phyloP scores from a whole-genome alignment of 1,140 invertebrate species.

The Danaus plexippus region DNA sequence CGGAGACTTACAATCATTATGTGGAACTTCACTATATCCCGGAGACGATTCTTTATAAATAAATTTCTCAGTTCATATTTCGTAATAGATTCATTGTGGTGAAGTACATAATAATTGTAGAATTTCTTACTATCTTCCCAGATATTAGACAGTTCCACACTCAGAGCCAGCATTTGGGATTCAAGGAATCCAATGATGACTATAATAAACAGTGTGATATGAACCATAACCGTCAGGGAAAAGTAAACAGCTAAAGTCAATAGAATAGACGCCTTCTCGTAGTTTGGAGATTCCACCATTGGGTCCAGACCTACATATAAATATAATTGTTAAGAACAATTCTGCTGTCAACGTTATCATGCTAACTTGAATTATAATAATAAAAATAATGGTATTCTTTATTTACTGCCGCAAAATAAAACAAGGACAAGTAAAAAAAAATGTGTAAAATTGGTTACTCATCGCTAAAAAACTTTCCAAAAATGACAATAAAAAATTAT shows the following conservation, averaged over 20 bases:
- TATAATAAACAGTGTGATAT: slow-evolving; percentile 5
- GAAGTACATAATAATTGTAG: slow-evolving; percentile 6
- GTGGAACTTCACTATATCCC: slow-evolving; percentile 28
- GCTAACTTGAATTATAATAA: background rate
- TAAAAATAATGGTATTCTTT: no score
- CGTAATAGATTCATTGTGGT: background rate
- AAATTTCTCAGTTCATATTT: slow-evolving; percentile 23
- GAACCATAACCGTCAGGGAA: no score
- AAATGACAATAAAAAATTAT: no score
- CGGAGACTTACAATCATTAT: slow-evolving; percentile 15
- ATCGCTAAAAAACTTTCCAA: no score
- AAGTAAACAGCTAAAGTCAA: no score
- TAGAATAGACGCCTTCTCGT: slow-evolving; percentile 23
- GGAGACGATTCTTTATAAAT: slow-evolving; percentile 22
- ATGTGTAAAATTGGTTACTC: no score
- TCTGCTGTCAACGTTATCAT: no score
- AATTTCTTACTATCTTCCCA: slow-evolving; percentile 26
- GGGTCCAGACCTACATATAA: slow-evolving; percentile 12
- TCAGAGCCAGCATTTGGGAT: slow-evolving; percentile 31
- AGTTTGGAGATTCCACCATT: slow-evolving; percentile 30
- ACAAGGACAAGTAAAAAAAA: no score
- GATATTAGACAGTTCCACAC: slow-evolving; percentile 28
- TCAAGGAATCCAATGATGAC: slow-evolving; percentile 33
- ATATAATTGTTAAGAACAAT: background rate
- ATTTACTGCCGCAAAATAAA: no score